Base-by-base conservation (phyloP, 2,113 vertebrate genomes). In the Chrysochloris asiatica region DNA sequence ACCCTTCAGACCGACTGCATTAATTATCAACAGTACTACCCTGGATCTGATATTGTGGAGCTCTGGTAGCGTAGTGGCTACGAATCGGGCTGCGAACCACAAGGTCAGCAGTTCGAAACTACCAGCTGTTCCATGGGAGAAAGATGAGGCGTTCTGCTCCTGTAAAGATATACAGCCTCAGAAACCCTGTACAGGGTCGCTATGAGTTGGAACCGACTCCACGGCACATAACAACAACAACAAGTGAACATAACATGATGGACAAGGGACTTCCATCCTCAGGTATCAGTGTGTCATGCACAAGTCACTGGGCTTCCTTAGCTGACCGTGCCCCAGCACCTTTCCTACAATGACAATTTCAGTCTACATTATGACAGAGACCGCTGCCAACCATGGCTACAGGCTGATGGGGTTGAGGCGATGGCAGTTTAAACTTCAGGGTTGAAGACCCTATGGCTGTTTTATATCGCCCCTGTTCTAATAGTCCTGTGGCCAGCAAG, bases 401-500 rank as follows among this genome's bases (percentile, higher is more conserved):
- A 50, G 22, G 22, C 19, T 8, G 28, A 30, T 52, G 33, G 12
- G 4, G 10, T 54, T 83, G 36, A 88, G 36, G 22, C 65, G 21
- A 72, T 4, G 28, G 22, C 43, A 38, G 45, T 43, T 28, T 80
- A 83, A 79, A 72, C 72, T 73, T 59, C 85, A 47, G 24, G 38
- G 79, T 22, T 80, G 38, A 94, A 93, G 87, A 92, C 4, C 10
- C 22, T 24, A 8, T 52, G 47, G 75, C 30, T 54, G 13, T 86
- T 83, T 91, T 48, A 83, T 28, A 50, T 2, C 56, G 56, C 71
- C 77, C n/a, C 56, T 43, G n/a, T 5, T 28, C 21, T 41, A 16
- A 43, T 90, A 93, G 41, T 73, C 24, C 24, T 54, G 43, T 16
- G 56, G 45, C 59, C 71, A 86, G 73, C 61, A 80, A 83, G 71